phyloP scores from a whole-genome alignment of 2,888 invertebrate genomes.

The Meganola albula region DNA sequence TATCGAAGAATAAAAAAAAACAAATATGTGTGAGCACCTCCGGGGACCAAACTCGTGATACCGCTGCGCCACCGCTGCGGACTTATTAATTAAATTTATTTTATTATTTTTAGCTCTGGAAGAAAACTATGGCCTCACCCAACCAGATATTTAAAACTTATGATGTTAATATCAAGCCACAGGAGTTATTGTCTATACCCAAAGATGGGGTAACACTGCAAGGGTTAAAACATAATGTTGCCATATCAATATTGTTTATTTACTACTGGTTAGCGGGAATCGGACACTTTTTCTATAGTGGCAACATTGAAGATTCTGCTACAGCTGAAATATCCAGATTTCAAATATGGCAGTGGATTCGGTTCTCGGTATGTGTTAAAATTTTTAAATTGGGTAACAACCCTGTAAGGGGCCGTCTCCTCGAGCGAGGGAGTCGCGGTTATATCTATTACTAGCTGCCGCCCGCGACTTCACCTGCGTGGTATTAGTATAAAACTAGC shows the following conservation, averaged over 20 bases:
- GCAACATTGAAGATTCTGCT: constrained; percentile 84
- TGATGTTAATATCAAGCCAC: constrained; percentile 50
- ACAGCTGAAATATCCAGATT: constrained; percentile 85
- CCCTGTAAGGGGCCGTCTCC: too few species aligned
- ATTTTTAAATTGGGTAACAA: too few species aligned
- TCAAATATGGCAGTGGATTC: constrained; percentile 86
- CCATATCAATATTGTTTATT: constrained; percentile 81
- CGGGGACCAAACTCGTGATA: too few species aligned
- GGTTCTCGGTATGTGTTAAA: constrained; percentile 69
- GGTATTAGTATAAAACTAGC: too few species aligned
- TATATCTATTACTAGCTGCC: too few species aligned
- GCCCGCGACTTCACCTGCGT: too few species aligned
- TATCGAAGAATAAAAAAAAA: too few species aligned
- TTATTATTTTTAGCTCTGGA: constrained; percentile 60
- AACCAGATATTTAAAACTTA: constrained; percentile 74
- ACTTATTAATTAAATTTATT: background rate
- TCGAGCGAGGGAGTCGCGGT: too few species aligned
- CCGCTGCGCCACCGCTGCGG: too few species aligned
- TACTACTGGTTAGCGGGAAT: constrained; percentile 82
- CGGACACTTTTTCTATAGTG: constrained; percentile 81
- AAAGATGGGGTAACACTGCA: constrained; percentile 80
- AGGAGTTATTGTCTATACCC: constrained; percentile 77
- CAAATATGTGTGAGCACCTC: too few species aligned
- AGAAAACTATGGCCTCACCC: constrained; percentile 55
- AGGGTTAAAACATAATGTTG: constrained; percentile 81